phyloP scores from a whole-genome alignment of 2,113 vertebrate species.

The Austrofundulus limnaeus region DNA sequence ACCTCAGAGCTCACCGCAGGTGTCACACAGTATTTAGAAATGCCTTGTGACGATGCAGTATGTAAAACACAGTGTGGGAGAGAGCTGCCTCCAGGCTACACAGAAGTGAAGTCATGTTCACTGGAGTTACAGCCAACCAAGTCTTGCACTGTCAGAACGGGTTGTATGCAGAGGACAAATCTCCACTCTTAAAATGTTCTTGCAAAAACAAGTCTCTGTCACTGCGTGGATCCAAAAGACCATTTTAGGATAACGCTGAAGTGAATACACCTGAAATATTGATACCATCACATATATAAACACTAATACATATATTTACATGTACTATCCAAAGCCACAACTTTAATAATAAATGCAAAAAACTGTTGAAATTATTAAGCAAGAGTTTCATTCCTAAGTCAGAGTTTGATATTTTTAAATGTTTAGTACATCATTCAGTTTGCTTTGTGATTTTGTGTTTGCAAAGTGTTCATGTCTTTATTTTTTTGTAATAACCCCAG shows the following conservation, averaged over 20 bases:
- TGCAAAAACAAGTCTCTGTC: background rate
- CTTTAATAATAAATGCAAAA: background rate
- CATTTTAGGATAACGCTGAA: background rate
- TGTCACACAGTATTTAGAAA: constrained; percentile 34
- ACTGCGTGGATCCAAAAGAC: constrained; percentile 2
- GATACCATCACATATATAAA: background rate
- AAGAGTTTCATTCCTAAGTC: too few species aligned
- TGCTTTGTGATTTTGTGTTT: too few species aligned
- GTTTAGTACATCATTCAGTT: too few species aligned
- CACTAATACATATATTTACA: background rate
- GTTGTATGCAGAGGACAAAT: constrained; percentile 23
- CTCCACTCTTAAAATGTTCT: background rate
- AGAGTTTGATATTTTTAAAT: too few species aligned
- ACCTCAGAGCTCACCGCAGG: constrained; percentile 14
- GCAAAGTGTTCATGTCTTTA: too few species aligned
- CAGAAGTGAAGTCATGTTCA: constrained; percentile 41
- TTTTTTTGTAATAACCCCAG: too few species aligned
- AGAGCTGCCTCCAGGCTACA: constrained; percentile 27
- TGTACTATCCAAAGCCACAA: background rate
- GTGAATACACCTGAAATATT: background rate
- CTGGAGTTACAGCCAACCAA: constrained; percentile 28
- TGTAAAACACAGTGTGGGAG: constrained; percentile 25
- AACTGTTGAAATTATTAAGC: background rate
- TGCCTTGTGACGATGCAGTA: constrained; percentile 29
- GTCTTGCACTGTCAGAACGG: constrained; percentile 33